Evolutionary conservation across 2,888 invertebrate species (phyloP), one percentile per base, ranked within the genome.

Genomic region (Oxystoma pomonae): DNA sequence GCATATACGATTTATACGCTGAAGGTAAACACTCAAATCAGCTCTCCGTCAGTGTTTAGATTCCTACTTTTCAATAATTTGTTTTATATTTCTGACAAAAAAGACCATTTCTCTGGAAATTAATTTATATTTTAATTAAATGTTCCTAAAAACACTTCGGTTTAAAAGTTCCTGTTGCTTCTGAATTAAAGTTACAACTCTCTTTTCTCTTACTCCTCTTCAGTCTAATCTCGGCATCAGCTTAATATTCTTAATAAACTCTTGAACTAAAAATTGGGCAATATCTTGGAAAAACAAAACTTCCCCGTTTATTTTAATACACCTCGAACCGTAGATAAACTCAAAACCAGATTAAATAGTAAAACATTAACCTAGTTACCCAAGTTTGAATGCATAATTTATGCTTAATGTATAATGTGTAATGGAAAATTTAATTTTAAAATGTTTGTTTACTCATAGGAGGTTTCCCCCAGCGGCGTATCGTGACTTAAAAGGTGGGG

Each of bases 251-350:
- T 35, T 35, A 35, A 35, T 35, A 35, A 35, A 35, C 35, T 53
- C 19, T 53, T 53, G n/a, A 53, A 19, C 17, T 53, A 53, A 53
- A 53, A 53, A 53, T 53, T 53, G 16, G 53, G 53, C 53, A 53
- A 53, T 53, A 53, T 53, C 53, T 53, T n/a, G 19, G 19, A 53
- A 53, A 53, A 53, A 53, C 53, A 53, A 53, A 53, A 53, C 53
- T 53, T 53, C n/a, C 7, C 53, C 16, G n/a, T 53, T 53, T 53
- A 19, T 19, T 53, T 53, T 17, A 53, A 16, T 53, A 17, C 19
- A 53, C 53, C 53, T 53, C 53, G n/a, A 53, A 3, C 50, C 50
- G n/a, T n/a, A n/a, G n/a, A n/a, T n/a, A n/a, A n/a, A n/a, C 35
- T 35, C 5, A 35, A 35, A 35, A 35, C 5, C 35, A 35, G 35